These are phyloP conservation scores for Streblospio benedicti DNA, from an alignment of 1,140 invertebrate genomes.

Conservation along the genomic window DNA sequence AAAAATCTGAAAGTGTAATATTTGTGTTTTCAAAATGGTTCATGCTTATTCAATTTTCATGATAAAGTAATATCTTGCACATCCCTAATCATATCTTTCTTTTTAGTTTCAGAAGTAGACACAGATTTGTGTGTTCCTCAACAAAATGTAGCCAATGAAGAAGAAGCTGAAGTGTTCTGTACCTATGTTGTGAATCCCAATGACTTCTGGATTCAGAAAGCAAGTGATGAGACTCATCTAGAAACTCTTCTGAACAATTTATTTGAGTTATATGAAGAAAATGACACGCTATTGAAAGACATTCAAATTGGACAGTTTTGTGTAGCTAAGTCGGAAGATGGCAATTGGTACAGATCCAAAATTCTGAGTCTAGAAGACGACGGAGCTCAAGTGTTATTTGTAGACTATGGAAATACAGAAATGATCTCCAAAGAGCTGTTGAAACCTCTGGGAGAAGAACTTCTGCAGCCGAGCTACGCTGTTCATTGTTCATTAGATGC, in stretches of 20 bases:
- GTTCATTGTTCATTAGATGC: no score
- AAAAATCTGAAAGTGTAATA: no score
- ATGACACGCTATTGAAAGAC: background rate
- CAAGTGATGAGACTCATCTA: background rate
- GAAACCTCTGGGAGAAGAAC: background rate
- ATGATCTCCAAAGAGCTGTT: background rate
- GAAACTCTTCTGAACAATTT: conserved; percentile 38
- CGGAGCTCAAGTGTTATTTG: conserved; percentile 58
- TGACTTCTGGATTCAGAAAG: conserved; percentile 44
- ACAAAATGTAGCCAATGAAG: no score
- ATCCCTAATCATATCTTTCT: no score
- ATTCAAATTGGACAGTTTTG: conserved; percentile 54
- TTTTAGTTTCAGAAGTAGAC: no score
- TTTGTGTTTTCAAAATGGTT: no score
- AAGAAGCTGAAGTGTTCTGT: background rate
- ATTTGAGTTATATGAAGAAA: background rate
- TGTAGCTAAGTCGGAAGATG: conserved; percentile 63
- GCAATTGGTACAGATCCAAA: conserved; percentile 68
- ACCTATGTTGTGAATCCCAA: conserved; percentile 20
- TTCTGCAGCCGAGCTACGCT: no score
- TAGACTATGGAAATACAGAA: conserved; percentile 70
- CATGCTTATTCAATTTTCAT: no score
- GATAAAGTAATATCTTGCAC: no score
- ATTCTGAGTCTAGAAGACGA: conserved; percentile 59
- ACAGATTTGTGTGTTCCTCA: no score